Evolutionary conservation across 2,888 invertebrate genomes (phyloP).

Genomic region (Xylota sylvarum): DNA sequence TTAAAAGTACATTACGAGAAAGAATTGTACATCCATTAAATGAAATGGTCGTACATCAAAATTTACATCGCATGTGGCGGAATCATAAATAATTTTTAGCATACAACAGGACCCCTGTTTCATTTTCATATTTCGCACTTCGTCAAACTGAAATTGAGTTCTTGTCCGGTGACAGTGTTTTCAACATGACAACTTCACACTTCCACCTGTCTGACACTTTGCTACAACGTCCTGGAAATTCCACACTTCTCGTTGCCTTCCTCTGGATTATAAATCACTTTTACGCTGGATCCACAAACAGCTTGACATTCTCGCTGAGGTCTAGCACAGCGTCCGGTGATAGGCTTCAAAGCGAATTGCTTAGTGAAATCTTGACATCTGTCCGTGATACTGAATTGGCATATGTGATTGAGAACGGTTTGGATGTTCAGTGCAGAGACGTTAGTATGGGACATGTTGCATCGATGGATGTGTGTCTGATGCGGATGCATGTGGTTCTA

Average conservation of each 20-base stretch:
- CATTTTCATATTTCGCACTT: conserved; percentile 21
- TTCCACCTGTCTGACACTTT: conserved; percentile 42
- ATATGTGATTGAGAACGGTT: conserved; percentile 43
- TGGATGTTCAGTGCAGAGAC: conserved; percentile 9
- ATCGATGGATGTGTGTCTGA: conserved; percentile 7
- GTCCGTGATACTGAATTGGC: conserved; percentile 33
- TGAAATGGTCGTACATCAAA: conserved; percentile 20
- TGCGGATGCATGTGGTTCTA: conserved; percentile 21
- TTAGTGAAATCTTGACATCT: conserved; percentile 53
- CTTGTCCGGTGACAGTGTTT: conserved; percentile 18
- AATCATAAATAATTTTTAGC: conserved; percentile 42
- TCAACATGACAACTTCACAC: conserved; percentile 53
- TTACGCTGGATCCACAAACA: conserved; percentile 78
- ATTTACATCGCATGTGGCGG: conserved; percentile 46
- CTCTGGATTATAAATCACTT: conserved; percentile 81
- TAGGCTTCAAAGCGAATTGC: conserved; percentile 51
- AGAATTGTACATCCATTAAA: conserved; percentile 42
- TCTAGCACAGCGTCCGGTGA: conserved; percentile 47
- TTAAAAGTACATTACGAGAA: conserved; percentile 37
- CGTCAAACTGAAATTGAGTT: conserved; percentile 26
- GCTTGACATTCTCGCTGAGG: conserved; percentile 62
- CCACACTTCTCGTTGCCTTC: conserved; percentile 80
- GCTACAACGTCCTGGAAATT: conserved; percentile 75
- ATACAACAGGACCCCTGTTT: background rate
- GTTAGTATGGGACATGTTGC: background rate